Conservation (phyloP, 2,797 vertebrate species). For the Cichlasoma orientale region DNA sequence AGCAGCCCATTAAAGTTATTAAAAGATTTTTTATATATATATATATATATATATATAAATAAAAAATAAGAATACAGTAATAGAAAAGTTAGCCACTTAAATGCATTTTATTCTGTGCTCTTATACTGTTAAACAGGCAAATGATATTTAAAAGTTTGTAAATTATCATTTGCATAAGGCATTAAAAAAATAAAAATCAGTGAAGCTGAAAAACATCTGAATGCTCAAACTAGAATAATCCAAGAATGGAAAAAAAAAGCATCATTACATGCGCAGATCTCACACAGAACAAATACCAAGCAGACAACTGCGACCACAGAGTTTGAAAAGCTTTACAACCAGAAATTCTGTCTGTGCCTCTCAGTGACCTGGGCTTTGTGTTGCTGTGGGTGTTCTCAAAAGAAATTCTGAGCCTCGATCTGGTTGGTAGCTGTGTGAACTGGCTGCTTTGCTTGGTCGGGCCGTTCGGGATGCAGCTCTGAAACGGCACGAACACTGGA, state of each 20-base stretch:
- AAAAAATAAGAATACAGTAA: slow-evolving; percentile 7
- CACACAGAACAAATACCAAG: slow-evolving; percentile 57
- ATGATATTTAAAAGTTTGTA: slow-evolving; percentile 66
- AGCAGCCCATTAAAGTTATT: slow-evolving; percentile 10
- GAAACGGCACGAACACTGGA: slow-evolving; percentile 42
- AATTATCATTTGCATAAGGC: slow-evolving; percentile 70
- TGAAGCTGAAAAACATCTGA: slow-evolving; percentile 57
- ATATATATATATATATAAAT: too few species aligned
- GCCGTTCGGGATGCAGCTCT: slow-evolving; percentile 60
- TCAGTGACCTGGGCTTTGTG: slow-evolving; percentile 55
- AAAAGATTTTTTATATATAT: neutral
- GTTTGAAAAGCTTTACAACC: slow-evolving; percentile 70
- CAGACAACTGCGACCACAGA: slow-evolving; percentile 56
- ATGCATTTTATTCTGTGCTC: slow-evolving; percentile 80
- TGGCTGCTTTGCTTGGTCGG: slow-evolving; percentile 22
- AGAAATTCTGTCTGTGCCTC: slow-evolving; percentile 59
- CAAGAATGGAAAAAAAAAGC: slow-evolving; percentile 39
- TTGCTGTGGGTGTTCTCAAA: slow-evolving; percentile 50
- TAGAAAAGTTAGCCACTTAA: slow-evolving; percentile 57
- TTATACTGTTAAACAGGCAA: slow-evolving; percentile 68
- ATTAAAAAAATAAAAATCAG: slow-evolving; percentile 53
- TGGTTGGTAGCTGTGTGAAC: slow-evolving; percentile 40
- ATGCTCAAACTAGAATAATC: slow-evolving; percentile 36
- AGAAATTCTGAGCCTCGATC: slow-evolving; percentile 55
- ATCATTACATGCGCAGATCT: slow-evolving; percentile 67